These are phyloP conservation scores for Heterochromis multidens DNA, from an alignment of 2,113 vertebrate genomes.

Conservation along the genomic window DNA sequence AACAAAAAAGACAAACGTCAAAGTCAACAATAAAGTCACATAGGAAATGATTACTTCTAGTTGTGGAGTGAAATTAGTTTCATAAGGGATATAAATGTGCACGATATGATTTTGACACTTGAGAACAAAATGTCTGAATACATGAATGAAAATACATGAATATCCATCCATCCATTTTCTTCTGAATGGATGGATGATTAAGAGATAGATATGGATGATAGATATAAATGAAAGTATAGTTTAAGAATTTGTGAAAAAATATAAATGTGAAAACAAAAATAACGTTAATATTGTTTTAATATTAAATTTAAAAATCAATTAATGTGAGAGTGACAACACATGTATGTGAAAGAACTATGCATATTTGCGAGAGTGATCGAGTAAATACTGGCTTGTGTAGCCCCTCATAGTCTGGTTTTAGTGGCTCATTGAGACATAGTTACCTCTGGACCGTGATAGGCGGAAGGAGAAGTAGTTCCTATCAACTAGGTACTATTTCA, in stretches of 20 bases:
- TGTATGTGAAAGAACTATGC: neutral
- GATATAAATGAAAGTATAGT: neutral
- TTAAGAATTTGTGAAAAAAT: neutral
- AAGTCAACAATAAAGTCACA: neutral
- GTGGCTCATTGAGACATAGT: neutral
- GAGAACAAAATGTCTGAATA: fast-evolving
- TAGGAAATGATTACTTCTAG: neutral
- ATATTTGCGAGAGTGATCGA: too few relatives aligned
- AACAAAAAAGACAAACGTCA: neutral
- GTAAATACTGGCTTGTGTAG: neutral
- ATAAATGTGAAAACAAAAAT: too few relatives aligned
- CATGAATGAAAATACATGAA: too few relatives aligned
- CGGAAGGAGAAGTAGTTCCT: neutral
- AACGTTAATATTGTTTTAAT: too few relatives aligned
- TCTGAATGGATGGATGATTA: neutral
- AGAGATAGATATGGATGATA: neutral
- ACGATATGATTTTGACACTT: fast-evolving
- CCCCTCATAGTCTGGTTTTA: neutral
- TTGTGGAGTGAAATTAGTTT: neutral
- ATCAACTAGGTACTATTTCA: neutral
- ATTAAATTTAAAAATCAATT: too few relatives aligned
- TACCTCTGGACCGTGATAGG: neutral
- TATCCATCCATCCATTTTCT: too few relatives aligned
- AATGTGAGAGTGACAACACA: too few relatives aligned
- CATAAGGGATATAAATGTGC: fast-evolving